phyloP scores from a whole-genome alignment of 2,113 vertebrate species.

The Oreochromis aureus region DNA sequence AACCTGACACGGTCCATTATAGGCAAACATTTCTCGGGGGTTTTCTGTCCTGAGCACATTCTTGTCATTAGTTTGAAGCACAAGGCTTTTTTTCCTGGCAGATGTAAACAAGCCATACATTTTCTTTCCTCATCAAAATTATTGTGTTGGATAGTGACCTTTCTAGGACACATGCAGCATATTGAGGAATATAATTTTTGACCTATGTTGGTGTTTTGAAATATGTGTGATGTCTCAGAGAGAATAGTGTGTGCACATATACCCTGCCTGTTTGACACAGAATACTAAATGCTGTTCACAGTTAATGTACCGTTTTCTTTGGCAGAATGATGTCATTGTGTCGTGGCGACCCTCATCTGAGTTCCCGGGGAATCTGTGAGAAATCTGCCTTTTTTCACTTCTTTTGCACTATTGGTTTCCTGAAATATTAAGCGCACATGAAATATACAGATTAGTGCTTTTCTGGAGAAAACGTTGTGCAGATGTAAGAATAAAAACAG shows the following conservation, averaged over 20 bases:
- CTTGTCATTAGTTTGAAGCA: no score
- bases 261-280: no score
- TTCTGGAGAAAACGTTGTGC: background rate
- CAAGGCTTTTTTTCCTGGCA: no score
- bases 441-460: background rate
- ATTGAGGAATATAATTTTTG: no score
- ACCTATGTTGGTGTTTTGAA: no score
- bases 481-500: background rate
- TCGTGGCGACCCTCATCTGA: constrained; percentile 90
- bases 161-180: no score
- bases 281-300: background rate
- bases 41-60: no score
- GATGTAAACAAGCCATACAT: no score
- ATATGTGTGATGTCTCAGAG: no score
- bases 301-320: background rate
- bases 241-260: no score
- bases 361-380: constrained; percentile 89
- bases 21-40: background rate
- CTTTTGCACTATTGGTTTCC: background rate
- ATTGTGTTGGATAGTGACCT: no score
- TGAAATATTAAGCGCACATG: rapidly evolving
- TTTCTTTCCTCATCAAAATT: no score
- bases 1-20: background rate
- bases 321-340: constrained; percentile 80
- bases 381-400: background rate